Conservation (phyloP, 1,140 invertebrate species). For the Plodia interpunctella region DNA sequence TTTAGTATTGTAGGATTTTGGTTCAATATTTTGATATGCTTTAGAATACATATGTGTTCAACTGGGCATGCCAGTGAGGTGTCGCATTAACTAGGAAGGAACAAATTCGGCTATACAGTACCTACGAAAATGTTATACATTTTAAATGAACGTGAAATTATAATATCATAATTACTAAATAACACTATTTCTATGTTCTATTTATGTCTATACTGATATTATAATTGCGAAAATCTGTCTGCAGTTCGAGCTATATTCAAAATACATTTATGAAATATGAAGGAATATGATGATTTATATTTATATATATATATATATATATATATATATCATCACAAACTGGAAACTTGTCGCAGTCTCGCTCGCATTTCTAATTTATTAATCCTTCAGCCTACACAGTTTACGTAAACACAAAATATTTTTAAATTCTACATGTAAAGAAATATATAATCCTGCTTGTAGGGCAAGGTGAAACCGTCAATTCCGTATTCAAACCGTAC, state of each 20-base stretch:
- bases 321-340: neutral
- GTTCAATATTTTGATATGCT: slow-evolving; percentile 24
- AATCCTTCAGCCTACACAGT: no score
- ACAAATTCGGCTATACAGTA: neutral
- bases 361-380: no score
- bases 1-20: neutral
- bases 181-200: no score
- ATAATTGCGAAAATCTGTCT: no score
- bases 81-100: neutral
- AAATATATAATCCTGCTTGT: neutral
- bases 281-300: neutral
- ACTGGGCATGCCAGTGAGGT: neutral
- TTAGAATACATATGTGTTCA: slow-evolving; percentile 22
- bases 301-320: no score
- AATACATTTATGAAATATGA: neutral
- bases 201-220: no score
- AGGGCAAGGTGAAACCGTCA: slow-evolving; percentile 14
- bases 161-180: no score
- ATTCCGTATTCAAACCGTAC: neutral
- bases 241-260: no score
- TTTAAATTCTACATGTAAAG: no score
- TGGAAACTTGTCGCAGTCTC: neutral
- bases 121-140: no score
- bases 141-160: no score
- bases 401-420: no score